Percentiles rank a stretch among this genome's conserved stretches.
These are phyloP conservation scores for Odobenus rosmarus DNA, from an alignment of 2,113 vertebrate genomes.

Conservation along the genomic window DNA sequence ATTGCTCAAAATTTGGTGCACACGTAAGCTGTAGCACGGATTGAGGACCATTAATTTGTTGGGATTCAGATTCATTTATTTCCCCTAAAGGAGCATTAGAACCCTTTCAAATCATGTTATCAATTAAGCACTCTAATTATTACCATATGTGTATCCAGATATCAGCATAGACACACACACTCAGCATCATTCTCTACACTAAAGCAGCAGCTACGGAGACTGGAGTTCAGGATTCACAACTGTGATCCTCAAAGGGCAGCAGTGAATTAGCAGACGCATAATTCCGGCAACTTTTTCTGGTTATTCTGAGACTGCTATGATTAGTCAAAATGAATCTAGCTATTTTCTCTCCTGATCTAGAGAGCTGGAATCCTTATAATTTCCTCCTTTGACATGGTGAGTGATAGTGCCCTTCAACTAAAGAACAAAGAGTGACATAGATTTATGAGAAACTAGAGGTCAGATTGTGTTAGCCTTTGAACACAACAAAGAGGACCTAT, in stretches of 20 bases:
- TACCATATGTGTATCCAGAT: neutral
- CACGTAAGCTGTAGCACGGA: neutral
- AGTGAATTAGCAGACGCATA: neutral
- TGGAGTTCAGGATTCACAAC: neutral
- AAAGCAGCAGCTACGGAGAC: neutral
- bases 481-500: neutral
- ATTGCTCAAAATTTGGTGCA: constrained; percentile 3
- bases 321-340: constrained; percentile 21
- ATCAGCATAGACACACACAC: neutral
- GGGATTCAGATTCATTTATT: constrained; percentile 41
- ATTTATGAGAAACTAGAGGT: constrained; percentile 22
- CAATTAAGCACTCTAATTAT: neutral
- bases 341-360: constrained; percentile 28
- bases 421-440: constrained; percentile 8
- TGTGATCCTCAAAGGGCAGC: neutral
- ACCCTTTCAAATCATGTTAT: constrained; percentile 26
- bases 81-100: neutral
- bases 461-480: constrained; percentile 9
- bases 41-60: neutral
- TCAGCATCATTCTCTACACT: neutral
- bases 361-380: neutral
- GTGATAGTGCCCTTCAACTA: neutral
- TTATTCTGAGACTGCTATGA: constrained; percentile 26
- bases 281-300: neutral
- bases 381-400: neutral